Evolutionary conservation across 2,797 vertebrate genomes (phyloP).

Genomic region (Morus bassanus): DNA sequence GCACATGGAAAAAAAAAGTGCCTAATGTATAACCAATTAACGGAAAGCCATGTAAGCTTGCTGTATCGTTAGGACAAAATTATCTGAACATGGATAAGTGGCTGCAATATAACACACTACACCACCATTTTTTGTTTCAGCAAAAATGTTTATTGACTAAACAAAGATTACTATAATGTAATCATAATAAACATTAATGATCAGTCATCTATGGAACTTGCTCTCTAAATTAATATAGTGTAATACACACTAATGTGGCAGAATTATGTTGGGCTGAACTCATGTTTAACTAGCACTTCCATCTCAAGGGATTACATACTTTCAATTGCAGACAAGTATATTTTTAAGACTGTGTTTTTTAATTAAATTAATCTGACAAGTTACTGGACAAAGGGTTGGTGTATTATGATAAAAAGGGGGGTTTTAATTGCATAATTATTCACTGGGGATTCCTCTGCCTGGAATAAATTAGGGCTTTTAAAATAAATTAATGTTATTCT

Average conservation of each 20-base stretch:
- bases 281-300: constrained; percentile 11
- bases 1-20: not conserved
- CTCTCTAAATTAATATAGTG: constrained; percentile 35
- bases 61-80: not conserved
- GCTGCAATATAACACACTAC: not conserved
- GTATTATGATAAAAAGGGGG: not conserved
- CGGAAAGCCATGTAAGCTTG: not conserved
- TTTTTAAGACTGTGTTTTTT: constrained; percentile 37
- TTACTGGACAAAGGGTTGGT: constrained; percentile 40
- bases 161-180: constrained; percentile 11
- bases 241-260: constrained; percentile 13
- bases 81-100: constrained; percentile 1
- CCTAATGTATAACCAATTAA: not conserved
- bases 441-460: constrained; percentile 13
- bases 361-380: constrained; percentile 69
- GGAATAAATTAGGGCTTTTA: constrained; percentile 8
- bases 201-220: constrained; percentile 17
- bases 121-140: not conserved
- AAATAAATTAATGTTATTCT: not conserved
- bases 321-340: constrained; percentile 18
- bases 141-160: constrained; percentile 9
- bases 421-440: constrained; percentile 40
- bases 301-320: constrained; percentile 39
- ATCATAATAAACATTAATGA: constrained; percentile 42
- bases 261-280: constrained; percentile 33